Evolutionary conservation across 2,888 invertebrate species (phyloP), one percentile per base, ranked within the genome.

Genomic region (Morpho deidamia): DNA sequence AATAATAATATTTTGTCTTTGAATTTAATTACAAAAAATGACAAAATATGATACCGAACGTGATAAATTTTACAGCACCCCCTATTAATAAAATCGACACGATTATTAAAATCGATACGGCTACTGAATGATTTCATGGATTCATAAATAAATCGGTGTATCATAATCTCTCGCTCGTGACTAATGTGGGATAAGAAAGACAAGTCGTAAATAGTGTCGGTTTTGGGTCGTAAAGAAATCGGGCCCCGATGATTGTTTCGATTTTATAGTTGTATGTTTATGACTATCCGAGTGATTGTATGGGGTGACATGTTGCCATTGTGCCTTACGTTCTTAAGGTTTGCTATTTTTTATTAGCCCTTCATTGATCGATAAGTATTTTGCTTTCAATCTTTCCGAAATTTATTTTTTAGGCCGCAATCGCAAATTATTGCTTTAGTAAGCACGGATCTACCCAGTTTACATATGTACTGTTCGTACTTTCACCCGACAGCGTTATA

Each of bases 161-260:
- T 67, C 64, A 61, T 53, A 68, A 63, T 60, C 71, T 59, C 52
- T 66, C 66, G 63, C 57, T 67, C 75, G 76, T 71, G 68, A 67
- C 76, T 74, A 76, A 78, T 71, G 63, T 59, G 51, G 51, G 61
- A 55, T 48, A 45, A 56, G 63, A 61, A 65, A 65, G 60, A 62
- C 55, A 51, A 53, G 51, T 76, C 76, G 75, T 80, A 78, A 80
- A 80, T 80, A 67, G 65, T 60, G 61, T 70, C 72, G 72, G 83
- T 83, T 84, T 81, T 79, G 76, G 78, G 53, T 83, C 80, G 75
- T 84, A 83, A 84, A 82, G 74, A 67, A 73, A 66, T 79, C 81
- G 73, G 59, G 79, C 83, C 82, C 68, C 60, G 63, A 57, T 62
- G 55, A 61, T 66, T 60, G 62, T 67, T 68, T 68, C 62, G 53